These are phyloP conservation scores for Montipora capitata DNA, from an alignment of 92 coral and sea anemone genomes.

Conservation along the genomic window DNA sequence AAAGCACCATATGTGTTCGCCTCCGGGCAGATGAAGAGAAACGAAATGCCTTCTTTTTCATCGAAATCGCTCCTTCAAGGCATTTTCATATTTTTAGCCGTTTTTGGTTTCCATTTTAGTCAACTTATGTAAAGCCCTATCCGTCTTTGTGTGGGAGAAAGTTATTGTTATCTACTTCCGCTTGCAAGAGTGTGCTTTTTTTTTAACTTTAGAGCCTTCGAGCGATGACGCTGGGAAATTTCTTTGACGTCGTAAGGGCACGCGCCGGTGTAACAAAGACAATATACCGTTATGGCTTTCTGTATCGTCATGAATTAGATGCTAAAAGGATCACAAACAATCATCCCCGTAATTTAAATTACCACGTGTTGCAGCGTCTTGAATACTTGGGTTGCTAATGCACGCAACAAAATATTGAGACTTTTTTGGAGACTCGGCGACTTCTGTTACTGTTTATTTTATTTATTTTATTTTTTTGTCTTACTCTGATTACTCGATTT, in stretches of 20 bases:
- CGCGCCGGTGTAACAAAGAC: background rate
- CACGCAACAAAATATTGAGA: background rate
- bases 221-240: background rate
- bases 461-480: background rate
- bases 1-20: no score
- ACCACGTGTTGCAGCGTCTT: background rate
- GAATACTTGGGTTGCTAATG: conserved; percentile 33
- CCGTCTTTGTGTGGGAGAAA: no score
- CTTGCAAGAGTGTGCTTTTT: background rate
- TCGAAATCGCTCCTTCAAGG: no score
- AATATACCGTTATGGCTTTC: background rate
- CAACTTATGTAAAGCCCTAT: no score
- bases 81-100: no score
- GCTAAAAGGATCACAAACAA: conserved; percentile 18
- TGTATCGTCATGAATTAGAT: background rate
- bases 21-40: no score
- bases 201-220: background rate
- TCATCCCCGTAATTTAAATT: background rate
- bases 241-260: background rate
- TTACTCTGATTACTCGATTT: background rate
- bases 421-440: background rate
- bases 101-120: no score
- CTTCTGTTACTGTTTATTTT: no score
- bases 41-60: no score
- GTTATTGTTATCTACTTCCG: background rate